Conservation (phyloP, 2,113 vertebrate species). For the Prochilodus magdalenae region DNA sequence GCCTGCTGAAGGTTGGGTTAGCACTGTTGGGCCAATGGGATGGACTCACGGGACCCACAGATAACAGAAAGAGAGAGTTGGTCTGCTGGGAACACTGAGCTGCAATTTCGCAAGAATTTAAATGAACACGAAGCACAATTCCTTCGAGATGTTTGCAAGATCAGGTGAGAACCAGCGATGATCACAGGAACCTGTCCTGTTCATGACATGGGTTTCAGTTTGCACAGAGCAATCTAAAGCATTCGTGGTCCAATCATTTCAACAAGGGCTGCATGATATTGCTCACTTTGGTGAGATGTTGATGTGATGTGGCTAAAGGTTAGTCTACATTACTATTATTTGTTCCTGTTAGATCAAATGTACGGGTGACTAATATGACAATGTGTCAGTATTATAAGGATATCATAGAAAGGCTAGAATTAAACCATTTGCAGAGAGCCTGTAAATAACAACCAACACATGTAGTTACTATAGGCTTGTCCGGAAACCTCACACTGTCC, state of each 20-base stretch:
- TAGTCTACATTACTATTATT: too few relatives aligned
- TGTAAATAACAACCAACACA: too few relatives aligned
- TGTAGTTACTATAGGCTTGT: too few relatives aligned
- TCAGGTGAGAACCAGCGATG: not conserved
- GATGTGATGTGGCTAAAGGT: too few relatives aligned
- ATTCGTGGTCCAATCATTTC: not conserved
- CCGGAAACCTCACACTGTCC: too few relatives aligned
- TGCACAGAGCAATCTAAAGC: not conserved
- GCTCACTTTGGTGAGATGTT: too few relatives aligned
- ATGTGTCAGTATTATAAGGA: too few relatives aligned
- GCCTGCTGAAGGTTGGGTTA: slow-evolving; percentile 24
- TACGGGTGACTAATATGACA: too few relatives aligned
- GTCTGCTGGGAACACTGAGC: not conserved
- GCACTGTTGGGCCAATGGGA: not conserved
- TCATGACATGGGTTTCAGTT: slow-evolving; percentile 4
- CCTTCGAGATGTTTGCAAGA: not conserved
- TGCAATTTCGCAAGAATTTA: not conserved
- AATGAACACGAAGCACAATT: not conserved
- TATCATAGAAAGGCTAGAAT: too few relatives aligned
- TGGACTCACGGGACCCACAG: slow-evolving; percentile 5
- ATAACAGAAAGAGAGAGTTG: slow-evolving; percentile 16
- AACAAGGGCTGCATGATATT: not conserved
- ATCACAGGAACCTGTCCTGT: not conserved
- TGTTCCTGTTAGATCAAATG: too few relatives aligned
- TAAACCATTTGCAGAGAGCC: too few relatives aligned